Percentiles rank a stretch among this genome's conserved stretches.
Conservation (phyloP, 2,888 invertebrate genomes). For the Scrobipalpa costella region DNA sequence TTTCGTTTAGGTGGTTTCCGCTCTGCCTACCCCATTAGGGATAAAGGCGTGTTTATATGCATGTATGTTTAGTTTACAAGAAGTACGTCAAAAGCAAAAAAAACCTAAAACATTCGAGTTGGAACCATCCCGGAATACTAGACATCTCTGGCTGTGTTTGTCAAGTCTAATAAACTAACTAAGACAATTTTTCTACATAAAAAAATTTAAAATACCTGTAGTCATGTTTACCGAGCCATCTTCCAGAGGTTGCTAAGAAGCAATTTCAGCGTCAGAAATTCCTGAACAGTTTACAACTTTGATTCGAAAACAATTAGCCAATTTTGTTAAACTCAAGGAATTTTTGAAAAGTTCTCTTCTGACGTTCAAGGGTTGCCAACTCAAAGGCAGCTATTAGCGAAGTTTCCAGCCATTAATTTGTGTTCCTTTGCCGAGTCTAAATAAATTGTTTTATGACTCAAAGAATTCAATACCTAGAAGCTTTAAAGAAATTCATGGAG, state of each 20-base stretch:
- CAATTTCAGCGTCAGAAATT: constrained; percentile 1
- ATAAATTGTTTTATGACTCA: constrained; percentile 1
- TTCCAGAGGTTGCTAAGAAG: neutral
- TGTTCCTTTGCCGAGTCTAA: constrained; percentile 14
- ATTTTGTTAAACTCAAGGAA: constrained; percentile 9
- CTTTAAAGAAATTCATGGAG: neutral
- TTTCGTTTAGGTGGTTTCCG: too few relatives aligned
- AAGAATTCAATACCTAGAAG: neutral
- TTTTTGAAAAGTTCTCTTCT: constrained; percentile 12
- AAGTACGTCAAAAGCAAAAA: too few relatives aligned
- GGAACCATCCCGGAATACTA: too few relatives aligned
- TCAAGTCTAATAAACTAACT: too few relatives aligned
- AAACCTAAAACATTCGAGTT: too few relatives aligned
- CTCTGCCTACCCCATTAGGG: too few relatives aligned
- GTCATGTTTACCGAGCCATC: neutral
- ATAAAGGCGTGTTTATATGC: too few relatives aligned
- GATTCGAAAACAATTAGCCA: constrained; percentile 20
- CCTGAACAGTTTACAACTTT: neutral
- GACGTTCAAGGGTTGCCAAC: neutral
- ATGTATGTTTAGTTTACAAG: too few relatives aligned
- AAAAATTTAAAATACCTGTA: too few relatives aligned
- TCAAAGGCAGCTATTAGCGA: constrained; percentile 10
- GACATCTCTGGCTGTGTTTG: too few relatives aligned
- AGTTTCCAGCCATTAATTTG: constrained; percentile 17
- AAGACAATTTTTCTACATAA: neutral